Conservation (phyloP, 2,113 vertebrate species). For the Xiphophorus hellerii region DNA sequence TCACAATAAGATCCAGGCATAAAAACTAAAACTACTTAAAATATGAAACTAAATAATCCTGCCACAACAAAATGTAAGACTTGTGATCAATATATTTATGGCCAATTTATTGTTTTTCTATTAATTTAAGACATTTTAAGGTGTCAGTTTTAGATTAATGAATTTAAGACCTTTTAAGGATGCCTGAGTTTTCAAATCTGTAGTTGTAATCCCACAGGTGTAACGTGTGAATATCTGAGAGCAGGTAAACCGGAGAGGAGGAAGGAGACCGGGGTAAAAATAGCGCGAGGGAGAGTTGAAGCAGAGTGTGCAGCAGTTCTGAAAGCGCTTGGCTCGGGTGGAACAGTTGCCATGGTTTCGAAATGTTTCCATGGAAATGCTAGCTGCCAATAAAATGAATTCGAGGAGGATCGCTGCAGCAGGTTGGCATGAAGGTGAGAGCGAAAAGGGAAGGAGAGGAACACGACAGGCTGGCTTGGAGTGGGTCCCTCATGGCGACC, state of each 20-base stretch:
- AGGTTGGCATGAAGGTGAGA: slow-evolving; percentile 74
- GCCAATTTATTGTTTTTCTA: no score
- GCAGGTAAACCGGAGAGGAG: slow-evolving; percentile 23
- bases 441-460: slow-evolving; percentile 7
- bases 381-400: slow-evolving; percentile 84
- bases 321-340: slow-evolving; percentile 79
- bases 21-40: no score
- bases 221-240: background rate
- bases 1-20: no score
- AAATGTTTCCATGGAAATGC: slow-evolving; percentile 85
- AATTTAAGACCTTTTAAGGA: no score
- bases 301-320: slow-evolving; percentile 67
- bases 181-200: slow-evolving; percentile 1
- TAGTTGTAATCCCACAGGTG: background rate
- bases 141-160: no score
- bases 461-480: background rate
- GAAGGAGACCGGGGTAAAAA: slow-evolving; percentile 28
- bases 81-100: no score
- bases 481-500: slow-evolving; percentile 19
- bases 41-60: no score
- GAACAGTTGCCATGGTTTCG: slow-evolving; percentile 83
- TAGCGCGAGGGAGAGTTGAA: slow-evolving; percentile 33
- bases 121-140: no score
- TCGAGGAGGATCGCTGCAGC: slow-evolving; percentile 76
- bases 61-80: no score